Evolutionary conservation across 2,797 vertebrate species (phyloP).

Genomic region (Chaunax sp.): DNA sequence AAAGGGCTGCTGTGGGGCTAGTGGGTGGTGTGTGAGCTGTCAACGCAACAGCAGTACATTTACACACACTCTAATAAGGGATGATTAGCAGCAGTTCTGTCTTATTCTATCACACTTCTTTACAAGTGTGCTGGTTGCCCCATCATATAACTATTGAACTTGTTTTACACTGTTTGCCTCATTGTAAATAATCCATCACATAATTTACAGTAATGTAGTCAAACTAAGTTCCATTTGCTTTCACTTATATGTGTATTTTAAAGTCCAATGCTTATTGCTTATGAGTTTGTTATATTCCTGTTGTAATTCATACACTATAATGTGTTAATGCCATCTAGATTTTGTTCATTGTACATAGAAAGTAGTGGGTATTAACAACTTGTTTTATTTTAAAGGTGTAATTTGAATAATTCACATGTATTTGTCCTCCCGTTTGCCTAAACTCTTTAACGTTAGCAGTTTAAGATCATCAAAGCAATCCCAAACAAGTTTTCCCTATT

Average conservation of each 20-base stretch:
- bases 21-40: conserved; percentile 77
- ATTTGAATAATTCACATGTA: no score
- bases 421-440: no score
- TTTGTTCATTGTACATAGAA: background rate
- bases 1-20: conserved; percentile 67
- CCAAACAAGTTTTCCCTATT: conserved; percentile 79
- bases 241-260: background rate
- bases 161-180: conserved; percentile 27
- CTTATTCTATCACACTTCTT: conserved; percentile 61
- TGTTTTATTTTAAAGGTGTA: conserved; percentile 79
- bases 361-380: conserved; percentile 73
- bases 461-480: conserved; percentile 79
- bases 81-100: conserved; percentile 77
- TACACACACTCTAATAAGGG: conserved; percentile 72
- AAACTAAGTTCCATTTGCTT: conserved; percentile 24
- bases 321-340: background rate
- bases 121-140: conserved; percentile 34
- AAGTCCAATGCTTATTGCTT: background rate
- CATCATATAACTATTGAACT: conserved; percentile 30
- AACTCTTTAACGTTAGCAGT: conserved; percentile 83
- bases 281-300: background rate
- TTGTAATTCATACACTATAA: no score
- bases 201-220: conserved; percentile 18
- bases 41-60: conserved; percentile 72
- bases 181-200: conserved; percentile 26